Evolutionary conservation across 2,113 vertebrate genomes (phyloP).

Genomic region (Platysteira castanea): DNA sequence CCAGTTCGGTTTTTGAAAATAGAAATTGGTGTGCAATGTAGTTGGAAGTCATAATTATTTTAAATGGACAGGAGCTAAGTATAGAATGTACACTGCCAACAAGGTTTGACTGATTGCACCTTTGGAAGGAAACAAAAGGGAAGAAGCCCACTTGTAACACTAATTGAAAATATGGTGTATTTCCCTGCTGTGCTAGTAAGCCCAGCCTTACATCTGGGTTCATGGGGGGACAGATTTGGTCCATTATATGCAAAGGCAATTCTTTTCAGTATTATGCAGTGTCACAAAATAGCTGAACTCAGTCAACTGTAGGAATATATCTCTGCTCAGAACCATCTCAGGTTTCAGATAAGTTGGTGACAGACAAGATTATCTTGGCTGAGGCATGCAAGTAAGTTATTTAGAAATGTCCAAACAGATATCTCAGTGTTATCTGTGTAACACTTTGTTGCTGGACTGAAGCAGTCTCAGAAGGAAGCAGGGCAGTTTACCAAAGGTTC

Average conservation of each 20-base stretch:
- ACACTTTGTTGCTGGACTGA: neutral
- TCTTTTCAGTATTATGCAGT: neutral
- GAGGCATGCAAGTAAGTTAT: neutral
- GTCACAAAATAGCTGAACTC: neutral
- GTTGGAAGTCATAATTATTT: neutral
- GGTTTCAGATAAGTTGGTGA: neutral
- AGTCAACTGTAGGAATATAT: neutral
- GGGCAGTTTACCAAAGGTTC: neutral
- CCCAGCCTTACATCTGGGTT: neutral
- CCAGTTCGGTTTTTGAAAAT: neutral
- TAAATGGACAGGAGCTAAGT: neutral
- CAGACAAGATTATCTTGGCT: neutral
- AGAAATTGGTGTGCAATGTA: neutral
- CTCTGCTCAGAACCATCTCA: neutral
- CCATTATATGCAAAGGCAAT: neutral
- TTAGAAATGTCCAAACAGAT: neutral
- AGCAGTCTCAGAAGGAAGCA: neutral
- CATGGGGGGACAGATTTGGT: neutral
- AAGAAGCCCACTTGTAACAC: neutral
- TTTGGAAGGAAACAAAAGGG: neutral
- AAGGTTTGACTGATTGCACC: neutral
- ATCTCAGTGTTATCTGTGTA: neutral
- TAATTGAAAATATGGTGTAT: neutral
- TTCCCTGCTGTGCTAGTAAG: neutral
- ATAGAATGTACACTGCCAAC: neutral